Base-by-base conservation (phyloP, 30 jellyfish, hydroid and myxozoan species). In the Chrysaora quinquecirrha region DNA sequence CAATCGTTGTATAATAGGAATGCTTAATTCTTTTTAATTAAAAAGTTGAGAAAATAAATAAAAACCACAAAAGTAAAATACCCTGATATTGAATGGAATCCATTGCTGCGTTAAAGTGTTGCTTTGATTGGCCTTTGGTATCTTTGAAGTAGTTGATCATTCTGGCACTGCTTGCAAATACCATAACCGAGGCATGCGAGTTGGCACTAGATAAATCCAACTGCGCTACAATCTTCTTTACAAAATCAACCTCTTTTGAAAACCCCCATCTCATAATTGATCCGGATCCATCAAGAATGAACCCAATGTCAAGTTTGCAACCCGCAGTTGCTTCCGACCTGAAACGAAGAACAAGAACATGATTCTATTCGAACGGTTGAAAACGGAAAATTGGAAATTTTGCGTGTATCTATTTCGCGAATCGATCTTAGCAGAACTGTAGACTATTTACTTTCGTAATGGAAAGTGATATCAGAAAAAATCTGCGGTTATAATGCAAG, bases 221-320 rank as follows among this genome's bases (percentile, higher is more conserved):
- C n/a, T 23, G 68, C 4, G 25, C 38, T 24, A 75, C 49, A 3
- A 76, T 21, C 3, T 32, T 61, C 32, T 76, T 76, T 2, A 76
- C 80, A 25, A 76, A 76, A 1, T 38, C 34, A 2, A 22, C 30
- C 48, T 76, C 88, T 56, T 76, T 30, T 16, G 27, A 1, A 34
- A 76, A 60, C 1, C 88, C 88, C 22, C 24, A 3, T 19, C 71
- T 23, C 4, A 67, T 64, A 18, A 76, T 58, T 28, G 88, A 76
- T 12, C 77, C 73, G 43, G 88, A 76, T 22, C 49, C 79, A 76
- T 76, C 88, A 24, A 76, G 43, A 14, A 76, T 61, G 48, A 76
- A 48, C 7, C 88, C 88, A 27, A 76, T 22, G 68, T 76, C 88
- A 22, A 76, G 24, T 33, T 33, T 76, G 48, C 88, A 76, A 1